Percentiles rank a stretch among this genome's conserved stretches.
Evolutionary conservation across 2,797 vertebrate species (phyloP).

Genomic region (Buphagus erythrorhynchus): DNA sequence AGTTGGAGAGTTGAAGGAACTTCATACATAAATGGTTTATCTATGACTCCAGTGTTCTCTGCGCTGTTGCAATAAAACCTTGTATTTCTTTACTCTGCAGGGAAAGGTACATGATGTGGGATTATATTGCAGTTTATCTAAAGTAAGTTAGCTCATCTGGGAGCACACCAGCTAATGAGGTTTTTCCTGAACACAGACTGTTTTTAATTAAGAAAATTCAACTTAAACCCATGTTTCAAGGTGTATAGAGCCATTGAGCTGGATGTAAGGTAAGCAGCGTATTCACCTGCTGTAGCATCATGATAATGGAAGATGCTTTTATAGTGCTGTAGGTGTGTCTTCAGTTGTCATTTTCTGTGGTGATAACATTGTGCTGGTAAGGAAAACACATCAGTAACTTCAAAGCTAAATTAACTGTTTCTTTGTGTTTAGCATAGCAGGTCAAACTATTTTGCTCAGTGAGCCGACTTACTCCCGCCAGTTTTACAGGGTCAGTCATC

Average conservation of each 20-base stretch:
- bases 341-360: not conserved
- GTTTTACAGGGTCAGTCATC: not conserved
- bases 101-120: not conserved
- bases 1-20: not conserved
- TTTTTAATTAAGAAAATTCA: not conserved
- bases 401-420: not conserved
- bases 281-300: not conserved
- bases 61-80: not conserved
- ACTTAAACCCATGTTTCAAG: not conserved
- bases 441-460: not conserved
- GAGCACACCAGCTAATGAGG: not conserved
- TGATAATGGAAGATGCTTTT: not conserved
- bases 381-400: not conserved
- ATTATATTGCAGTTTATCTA: not conserved
- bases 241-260: not conserved
- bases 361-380: not conserved
- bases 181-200: not conserved
- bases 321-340: not conserved
- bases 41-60: not conserved
- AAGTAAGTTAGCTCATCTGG: not conserved
- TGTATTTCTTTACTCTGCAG: not conserved
- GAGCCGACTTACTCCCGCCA: not conserved
- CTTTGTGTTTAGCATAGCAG: not conserved
- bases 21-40: not conserved
- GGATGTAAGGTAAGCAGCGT: not conserved